Evolutionary conservation across 1,140 invertebrate genomes (phyloP), one percentile per base, ranked within the genome.

Genomic region (Ganaspis sp.): DNA sequence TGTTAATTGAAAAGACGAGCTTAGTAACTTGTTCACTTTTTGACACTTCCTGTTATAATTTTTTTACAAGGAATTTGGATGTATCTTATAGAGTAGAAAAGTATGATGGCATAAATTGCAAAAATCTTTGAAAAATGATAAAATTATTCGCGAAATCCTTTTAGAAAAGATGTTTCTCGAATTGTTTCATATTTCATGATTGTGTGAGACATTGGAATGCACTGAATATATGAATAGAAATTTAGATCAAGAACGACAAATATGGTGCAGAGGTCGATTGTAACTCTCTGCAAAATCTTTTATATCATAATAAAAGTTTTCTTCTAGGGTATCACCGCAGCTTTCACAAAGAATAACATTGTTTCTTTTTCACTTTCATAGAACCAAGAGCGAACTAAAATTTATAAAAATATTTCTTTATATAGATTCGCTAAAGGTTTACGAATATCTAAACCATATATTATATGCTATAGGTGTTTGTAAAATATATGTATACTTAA

Each of bases 1-100:
- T n/a, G n/a, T n/a, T n/a, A n/a, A n/a, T n/a, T n/a, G n/a, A n/a
- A n/a, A n/a, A n/a, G n/a, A n/a, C n/a, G n/a, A n/a, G n/a, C n/a
- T n/a, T n/a, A n/a, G n/a, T n/a, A n/a, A n/a, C 19, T 70, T 74
- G 53, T 76, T 77, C 21, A 78, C 73, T 70, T 81, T 70, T 81
- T 70, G 58, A 78, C 74, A 70, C 74, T 72, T 40, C 23, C 75
- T 77, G 70, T 81, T 77, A 74, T 77, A 64, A 54, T 75, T 40
- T 77, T 69, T 73, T 49, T 82, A 71, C 73, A 77, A 29, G n/a
- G 75, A 75, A 79, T 82, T 49, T n/a, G 6, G 1, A 26, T n/a
- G 23, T 26, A 34, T 15, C 8, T 29, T 29, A n/a, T 0, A 58
- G 21, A 58, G 4, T 4, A 58, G n/a, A 58, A 12, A 12, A 26